Conservation (phyloP, 2,888 invertebrate species). For the Cyaniris semiargus region DNA sequence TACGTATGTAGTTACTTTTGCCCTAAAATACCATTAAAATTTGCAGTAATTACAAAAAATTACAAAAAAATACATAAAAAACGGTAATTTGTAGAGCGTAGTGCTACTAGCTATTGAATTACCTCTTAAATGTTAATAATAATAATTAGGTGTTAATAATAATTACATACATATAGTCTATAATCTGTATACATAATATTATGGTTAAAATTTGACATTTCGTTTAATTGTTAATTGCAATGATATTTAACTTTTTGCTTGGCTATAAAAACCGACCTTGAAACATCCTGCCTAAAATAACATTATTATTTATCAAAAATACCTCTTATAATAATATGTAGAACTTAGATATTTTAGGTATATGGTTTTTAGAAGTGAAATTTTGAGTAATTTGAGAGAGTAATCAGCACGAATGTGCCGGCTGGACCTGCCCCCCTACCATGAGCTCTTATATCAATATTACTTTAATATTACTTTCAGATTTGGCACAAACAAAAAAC, state of each 20-base stretch:
- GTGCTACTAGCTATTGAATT: background rate
- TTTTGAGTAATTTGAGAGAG: too few species aligned
- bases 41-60: too few species aligned
- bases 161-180: too few species aligned
- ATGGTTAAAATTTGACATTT: background rate
- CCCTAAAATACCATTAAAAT: too few species aligned
- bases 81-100: background rate
- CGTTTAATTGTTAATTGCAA: background rate
- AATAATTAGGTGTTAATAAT: background rate
- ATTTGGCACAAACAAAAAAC: too few species aligned
- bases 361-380: background rate
- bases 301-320: background rate
- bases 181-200: background rate
- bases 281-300: background rate
- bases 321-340: background rate
- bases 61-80: background rate
- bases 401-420: too few species aligned
- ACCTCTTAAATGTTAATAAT: background rate
- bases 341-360: background rate
- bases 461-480: too few species aligned
- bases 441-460: too few species aligned
- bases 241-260: background rate
- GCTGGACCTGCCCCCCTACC: too few species aligned
- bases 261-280: conserved; percentile 6
- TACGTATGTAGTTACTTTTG: too few species aligned